These are phyloP conservation scores for Chloebia gouldiae DNA, from an alignment of 2,113 vertebrate species.

Conservation along the genomic window DNA sequence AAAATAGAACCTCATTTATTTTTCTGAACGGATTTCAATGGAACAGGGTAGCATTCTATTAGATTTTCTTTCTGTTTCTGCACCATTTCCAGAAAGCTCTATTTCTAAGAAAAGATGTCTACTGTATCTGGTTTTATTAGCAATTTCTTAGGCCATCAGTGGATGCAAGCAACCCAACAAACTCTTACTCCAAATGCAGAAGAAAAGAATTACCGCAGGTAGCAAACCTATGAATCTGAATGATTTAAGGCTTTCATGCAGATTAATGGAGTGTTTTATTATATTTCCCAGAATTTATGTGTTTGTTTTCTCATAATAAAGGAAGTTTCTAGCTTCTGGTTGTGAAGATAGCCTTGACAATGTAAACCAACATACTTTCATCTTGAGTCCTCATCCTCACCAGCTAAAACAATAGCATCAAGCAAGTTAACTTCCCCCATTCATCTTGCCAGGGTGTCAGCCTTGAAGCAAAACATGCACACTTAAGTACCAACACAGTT, in stretches of 20 bases:
- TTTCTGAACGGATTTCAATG: background rate
- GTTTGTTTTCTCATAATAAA: constrained; percentile 67
- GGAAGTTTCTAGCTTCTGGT: constrained; percentile 70
- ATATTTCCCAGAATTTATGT: constrained; percentile 66
- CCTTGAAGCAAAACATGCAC: constrained; percentile 53
- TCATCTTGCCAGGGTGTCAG: constrained; percentile 60
- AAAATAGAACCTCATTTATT: background rate
- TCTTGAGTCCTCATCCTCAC: constrained; percentile 61
- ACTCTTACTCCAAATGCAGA: background rate
- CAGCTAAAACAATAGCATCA: constrained; percentile 68
- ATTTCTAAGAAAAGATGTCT: background rate
- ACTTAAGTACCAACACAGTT: constrained; percentile 17
- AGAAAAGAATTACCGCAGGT: background rate
- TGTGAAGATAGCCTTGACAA: constrained; percentile 66
- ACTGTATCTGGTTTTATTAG: background rate
- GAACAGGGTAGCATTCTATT: background rate
- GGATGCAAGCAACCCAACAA: background rate
- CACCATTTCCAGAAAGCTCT: background rate
- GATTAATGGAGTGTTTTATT: constrained; percentile 45
- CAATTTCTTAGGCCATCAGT: background rate
- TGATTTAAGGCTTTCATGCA: constrained; percentile 44
- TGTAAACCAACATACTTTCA: constrained; percentile 69
- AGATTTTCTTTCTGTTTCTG: background rate
- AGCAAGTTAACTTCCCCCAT: constrained; percentile 64
- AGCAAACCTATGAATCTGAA: background rate